Base-by-base conservation (phyloP, 1,140 invertebrate species). In the Steinernema feltiae region DNA sequence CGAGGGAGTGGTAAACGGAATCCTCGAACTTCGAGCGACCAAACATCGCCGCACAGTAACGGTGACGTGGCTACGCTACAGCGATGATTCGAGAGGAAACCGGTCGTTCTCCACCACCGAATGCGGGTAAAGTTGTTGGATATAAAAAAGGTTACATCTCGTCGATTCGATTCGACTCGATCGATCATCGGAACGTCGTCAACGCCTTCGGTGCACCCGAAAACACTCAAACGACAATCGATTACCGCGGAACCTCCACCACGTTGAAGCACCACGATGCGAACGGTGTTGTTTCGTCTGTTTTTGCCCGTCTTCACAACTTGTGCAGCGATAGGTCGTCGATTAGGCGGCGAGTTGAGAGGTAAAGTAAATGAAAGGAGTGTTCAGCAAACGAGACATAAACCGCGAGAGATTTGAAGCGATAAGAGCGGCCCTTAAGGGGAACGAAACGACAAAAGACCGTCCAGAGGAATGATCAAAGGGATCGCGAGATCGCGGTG, bases 111-210 rank as follows among this genome's bases (percentile, higher is more conserved):
- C n/a, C n/a, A n/a, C 53, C 53, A 15, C 53, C 53, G 53, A 63
- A 63, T 63, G 53, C 24, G 53, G 53, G 53, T 63, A 63, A 63
- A 27, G 53, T 63, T 63, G 53, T 63, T 63, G 2, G 53, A 63
- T 15, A 21, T 7, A 63, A 63, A 63, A 63, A 63, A 63, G 53
- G 53, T 63, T 63, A 63, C 53, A 63, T 63, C 53, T 63, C 53
- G 53, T n/a, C n/a, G n/a, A n/a, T 27, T 27, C 53, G 53, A 63
- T 63, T 63, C 53, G 53, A 7, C 2, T 63, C 53, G 53, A 63
- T 63, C 53, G 53, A 63, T 63, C 53, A 63, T 63, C 24, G 12
- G 24, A 63, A 63, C 53, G 53, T 12, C 53, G 53, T 63, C 24
- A 27, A 63, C 53, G 53, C 24, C 12, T 3, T 15, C 53, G 53